Evolutionary conservation across 2,888 invertebrate species (phyloP), one percentile per base, ranked within the genome.

Genomic region (Euproctis similis): DNA sequence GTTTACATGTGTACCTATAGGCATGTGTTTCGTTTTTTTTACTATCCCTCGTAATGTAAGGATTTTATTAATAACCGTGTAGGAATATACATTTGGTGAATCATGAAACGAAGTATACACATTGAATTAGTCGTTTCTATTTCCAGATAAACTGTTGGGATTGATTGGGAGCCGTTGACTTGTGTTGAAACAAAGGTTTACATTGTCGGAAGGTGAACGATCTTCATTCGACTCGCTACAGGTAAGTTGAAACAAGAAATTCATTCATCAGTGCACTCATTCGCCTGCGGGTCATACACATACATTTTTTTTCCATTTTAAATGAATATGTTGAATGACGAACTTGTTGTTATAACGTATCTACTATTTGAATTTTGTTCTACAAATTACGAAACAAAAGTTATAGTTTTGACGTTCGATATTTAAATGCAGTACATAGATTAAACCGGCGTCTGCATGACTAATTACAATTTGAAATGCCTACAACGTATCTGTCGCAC

Each of bases 71-170:
- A 70, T 69, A 69, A 62, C 56, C 64, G 63, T 59, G 65, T 71
- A 63, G 66, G 65, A 59, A 51, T 53, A 52, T 39, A 51, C 36
- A 47, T 58, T 53, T 62, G 65, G 68, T 73, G 69, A 73, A 58
- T 71, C 71, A 72, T 65, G 59, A 53, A 55, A 57, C 48, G 66
- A 69, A 65, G 66, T 66, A 69, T 65, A 64, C 64, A 64, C 70
- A 77, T 71, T 78, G 62, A 76, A 76, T 72, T 62, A 71, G 72
- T 60, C 72, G 70, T 74, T 80, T 82, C 77, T 82, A 76, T 84
- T 82, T 82, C 67, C 81, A 81, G 82, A 82, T 81, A 72, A 74
- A 74, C 71, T 68, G 68, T 71, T 70, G 70, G 69, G 68, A 73
- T 77, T 78, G 77, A 75, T 75, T 74, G 63, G 70, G 69, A 71